Evolutionary conservation across 2,797 vertebrate genomes (phyloP).

Genomic region (Zalophus californianus): DNA sequence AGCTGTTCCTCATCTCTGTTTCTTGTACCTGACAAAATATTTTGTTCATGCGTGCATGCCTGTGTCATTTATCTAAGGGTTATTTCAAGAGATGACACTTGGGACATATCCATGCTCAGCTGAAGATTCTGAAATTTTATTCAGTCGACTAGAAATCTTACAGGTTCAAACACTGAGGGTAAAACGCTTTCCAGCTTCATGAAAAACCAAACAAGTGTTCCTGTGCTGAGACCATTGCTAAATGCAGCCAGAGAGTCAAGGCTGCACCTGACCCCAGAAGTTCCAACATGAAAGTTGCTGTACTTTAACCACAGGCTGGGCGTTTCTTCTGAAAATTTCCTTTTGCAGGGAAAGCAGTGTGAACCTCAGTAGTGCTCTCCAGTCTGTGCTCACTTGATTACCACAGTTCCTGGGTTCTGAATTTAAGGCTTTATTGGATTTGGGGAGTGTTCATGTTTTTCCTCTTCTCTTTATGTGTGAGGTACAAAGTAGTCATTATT

Average conservation of each 20-base stretch:
- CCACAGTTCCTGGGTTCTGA: neutral
- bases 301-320: neutral
- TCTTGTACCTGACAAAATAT: neutral
- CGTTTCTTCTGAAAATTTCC: neutral
- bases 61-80: neutral
- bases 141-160: neutral
- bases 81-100: no score
- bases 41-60: neutral
- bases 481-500: neutral
- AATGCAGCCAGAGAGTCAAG: fast-evolving
- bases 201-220: neutral
- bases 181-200: neutral
- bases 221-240: neutral
- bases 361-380: fast-evolving
- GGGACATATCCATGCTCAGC: neutral
- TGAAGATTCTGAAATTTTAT: neutral
- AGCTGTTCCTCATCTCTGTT: neutral
- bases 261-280: fast-evolving
- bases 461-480: neutral
- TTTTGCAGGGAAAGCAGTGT: neutral
- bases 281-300: neutral
- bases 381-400: neutral
- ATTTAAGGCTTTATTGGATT: neutral
- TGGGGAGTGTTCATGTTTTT: neutral
- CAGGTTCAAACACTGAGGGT: neutral